Base-by-base conservation (phyloP, 2,888 invertebrate genomes). In the Euphydryas editha region DNA sequence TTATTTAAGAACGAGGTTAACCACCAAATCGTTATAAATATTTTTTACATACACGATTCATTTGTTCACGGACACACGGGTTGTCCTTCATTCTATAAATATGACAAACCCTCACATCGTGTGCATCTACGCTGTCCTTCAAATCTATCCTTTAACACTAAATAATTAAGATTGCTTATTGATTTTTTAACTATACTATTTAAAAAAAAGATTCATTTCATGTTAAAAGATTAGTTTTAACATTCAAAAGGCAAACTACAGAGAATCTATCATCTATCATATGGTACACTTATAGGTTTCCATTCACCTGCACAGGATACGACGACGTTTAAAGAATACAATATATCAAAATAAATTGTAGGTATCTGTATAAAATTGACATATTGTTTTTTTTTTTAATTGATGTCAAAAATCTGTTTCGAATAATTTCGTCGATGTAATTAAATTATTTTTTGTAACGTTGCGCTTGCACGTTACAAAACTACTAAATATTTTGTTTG, bases 41-140 rank as follows among this genome's bases (percentile, higher is more conserved):
- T 76, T 81, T 76, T 77, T 79, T 77, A 76, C 75, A 73, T 79
- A 82, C 81, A 80, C 78, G 78, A 81, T 76, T 78, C 78, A 76
- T 72, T 78, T 76, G 76, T 72, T 73, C 71, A 72, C 73, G 72
- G 76, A 79, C 78, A 80, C 80, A 80, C 79, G 79, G 78, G 78
- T 75, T 80, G 80, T 69, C 83, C 83, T 79, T 82, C 75, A 75
- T 82, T 73, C 76, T 81, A 79, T 75, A 81, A 78, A 81, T 84
- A 83, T 76, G 78, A 68, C 71, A 73, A 75, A 64, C 64, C 67
- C 51, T 62, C 39, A 46, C 30, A 30, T 60, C 59, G 18, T 37
- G 47, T 47, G 55, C 30, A 51, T 37, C 60, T 68, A 72, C 71
- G 70, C 62, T 67, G 69, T 59, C 64, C 58, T 65, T 59, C 68